Base-by-base conservation (phyloP, 1,140 invertebrate genomes). In the Theocolax elegans region DNA sequence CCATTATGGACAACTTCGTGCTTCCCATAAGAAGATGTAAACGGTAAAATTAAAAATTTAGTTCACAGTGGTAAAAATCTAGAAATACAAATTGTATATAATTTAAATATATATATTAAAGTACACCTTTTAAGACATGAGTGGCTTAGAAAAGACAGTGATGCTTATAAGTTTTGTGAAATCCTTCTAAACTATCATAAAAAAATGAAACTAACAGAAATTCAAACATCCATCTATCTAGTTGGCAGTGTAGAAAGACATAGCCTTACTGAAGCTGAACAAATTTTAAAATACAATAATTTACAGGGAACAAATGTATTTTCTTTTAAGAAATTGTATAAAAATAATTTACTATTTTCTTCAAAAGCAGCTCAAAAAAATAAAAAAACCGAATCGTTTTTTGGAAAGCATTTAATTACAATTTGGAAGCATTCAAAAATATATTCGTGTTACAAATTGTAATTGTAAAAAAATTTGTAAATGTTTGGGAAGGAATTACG, bases 41-140 rank as follows among this genome's bases (percentile, higher is more conserved):
- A 49, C 31, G 60, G 42, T n/a, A 63, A 49, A 49, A 29, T 63
- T 1, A 63, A 63, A 63, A 1, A 3, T 17, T 49, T 63, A 31
- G 27, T 63, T 2, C 25, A 49, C n/a, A 19, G 60, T 17, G 49
- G 42, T 31, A 60, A 63, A 31, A 48, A 31, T 17, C 23, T 44
- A 29, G 60, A 63, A 62, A 62, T 27, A 44, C 19, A n/a, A n/a
- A n/a, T n/a, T n/a, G n/a, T n/a, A n/a, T n/a, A n/a, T n/a, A n/a
- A n/a, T n/a, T n/a, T n/a, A 25, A 42, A 44, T 46, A 23, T 44
- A 21, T 13, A 44, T 27, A 53, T 53, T 12, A 25, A 29, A 29
- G 9, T 53, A 2, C 25, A 53, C 27, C 25, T 25, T 2, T 13
- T 53, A 27, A 53, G 27, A 53, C 27, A 29, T 13, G 49, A 53